A percentile compares a stretch with the other conserved stretches of the same genome.
These are phyloP conservation scores for Sebastes fasciatus DNA, from an alignment of 2,113 vertebrate genomes.

Conservation along the genomic window DNA sequence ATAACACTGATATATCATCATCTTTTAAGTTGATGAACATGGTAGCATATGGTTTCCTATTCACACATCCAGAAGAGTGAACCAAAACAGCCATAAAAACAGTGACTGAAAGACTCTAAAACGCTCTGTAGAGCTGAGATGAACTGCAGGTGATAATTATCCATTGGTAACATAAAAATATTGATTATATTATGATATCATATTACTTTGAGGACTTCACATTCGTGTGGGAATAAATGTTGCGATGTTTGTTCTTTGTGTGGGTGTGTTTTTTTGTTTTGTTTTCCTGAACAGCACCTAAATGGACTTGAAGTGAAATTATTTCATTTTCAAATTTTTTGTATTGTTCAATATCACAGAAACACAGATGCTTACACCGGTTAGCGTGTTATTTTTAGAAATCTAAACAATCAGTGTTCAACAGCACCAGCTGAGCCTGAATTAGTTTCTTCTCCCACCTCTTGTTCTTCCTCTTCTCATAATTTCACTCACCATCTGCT, in stretches of 20 bases:
- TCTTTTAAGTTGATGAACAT: neutral
- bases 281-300: neutral
- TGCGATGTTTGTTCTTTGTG: neutral
- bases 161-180: neutral
- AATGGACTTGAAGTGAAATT: neutral
- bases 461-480: neutral
- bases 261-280: neutral
- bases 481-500: neutral
- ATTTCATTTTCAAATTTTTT: neutral
- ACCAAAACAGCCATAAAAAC: neutral
- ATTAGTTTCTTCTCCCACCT: slow-evolving; percentile 15
- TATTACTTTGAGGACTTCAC: neutral
- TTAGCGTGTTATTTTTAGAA: neutral
- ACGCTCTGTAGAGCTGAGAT: neutral
- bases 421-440: neutral
- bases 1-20: neutral
- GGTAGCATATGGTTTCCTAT: neutral
- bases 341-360: neutral
- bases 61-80: neutral
- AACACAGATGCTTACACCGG: neutral
- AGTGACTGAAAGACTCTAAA: neutral
- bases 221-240: neutral
- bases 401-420: neutral
- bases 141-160: neutral
- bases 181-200: neutral